Evolutionary conservation across 2,797 vertebrate species (phyloP).

Genomic region (Anisognathus igniventris): DNA sequence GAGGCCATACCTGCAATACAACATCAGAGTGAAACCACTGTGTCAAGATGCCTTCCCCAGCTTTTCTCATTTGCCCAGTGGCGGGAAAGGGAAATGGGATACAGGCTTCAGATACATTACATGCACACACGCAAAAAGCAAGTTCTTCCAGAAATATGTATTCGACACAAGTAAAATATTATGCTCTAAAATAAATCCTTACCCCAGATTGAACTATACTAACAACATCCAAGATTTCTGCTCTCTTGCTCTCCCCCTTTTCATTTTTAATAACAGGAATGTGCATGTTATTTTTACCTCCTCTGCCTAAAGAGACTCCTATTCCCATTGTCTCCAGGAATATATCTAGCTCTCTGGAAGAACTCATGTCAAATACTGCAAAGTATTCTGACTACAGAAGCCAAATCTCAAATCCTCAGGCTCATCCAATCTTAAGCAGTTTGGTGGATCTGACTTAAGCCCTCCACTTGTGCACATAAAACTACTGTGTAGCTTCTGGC

Average conservation of each 20-base stretch:
- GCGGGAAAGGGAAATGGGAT: not conserved
- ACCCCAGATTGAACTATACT: not conserved
- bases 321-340: constrained; percentile 23
- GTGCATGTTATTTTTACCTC: constrained; percentile 43
- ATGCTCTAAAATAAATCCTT: not conserved
- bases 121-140: not conserved
- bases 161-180: not conserved
- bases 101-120: not conserved
- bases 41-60: constrained; percentile 1
- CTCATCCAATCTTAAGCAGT: not conserved
- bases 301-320: constrained; percentile 2
- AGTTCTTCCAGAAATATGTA: not conserved
- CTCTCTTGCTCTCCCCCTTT: not conserved
- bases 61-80: not conserved
- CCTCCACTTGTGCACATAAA: not conserved
- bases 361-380: not conserved
- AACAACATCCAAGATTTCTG: not conserved
- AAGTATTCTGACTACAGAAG: not conserved
- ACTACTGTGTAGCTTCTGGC: not conserved
- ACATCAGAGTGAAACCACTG: constrained; percentile 16
- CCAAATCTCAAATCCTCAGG: constrained; percentile 19
- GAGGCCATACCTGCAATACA: constrained; percentile 93
- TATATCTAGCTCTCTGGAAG: not conserved
- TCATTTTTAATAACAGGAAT: constrained; percentile 24
- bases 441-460: not conserved